A percentile compares a stretch with the other conserved stretches of the same genome.
phyloP scores from a whole-genome alignment of 2,113 vertebrate species.

The Dinomys branickii region DNA sequence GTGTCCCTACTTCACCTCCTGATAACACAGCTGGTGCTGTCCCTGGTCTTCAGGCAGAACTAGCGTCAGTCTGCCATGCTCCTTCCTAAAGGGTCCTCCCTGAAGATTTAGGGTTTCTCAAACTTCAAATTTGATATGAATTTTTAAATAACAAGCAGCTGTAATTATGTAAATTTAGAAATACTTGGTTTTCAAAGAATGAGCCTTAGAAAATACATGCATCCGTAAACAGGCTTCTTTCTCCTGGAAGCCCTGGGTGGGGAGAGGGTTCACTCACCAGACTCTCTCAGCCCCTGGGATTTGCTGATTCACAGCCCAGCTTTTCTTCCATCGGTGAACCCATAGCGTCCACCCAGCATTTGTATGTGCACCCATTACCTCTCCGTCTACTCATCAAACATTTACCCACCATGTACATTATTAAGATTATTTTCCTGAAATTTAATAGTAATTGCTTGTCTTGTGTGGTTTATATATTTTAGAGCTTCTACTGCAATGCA shows the following conservation, averaged over 20 bases:
- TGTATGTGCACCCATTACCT: background rate
- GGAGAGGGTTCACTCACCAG: background rate
- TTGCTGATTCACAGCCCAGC: background rate
- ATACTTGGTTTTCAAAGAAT: constrained; percentile 33
- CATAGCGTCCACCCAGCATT: background rate
- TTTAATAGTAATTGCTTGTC: background rate
- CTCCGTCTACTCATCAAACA: background rate
- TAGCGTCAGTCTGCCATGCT: background rate
- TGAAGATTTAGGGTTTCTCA: background rate
- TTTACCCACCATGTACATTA: background rate
- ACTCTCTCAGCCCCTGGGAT: background rate
- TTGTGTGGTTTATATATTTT: background rate
- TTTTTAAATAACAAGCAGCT: background rate
- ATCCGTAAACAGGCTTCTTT: background rate
- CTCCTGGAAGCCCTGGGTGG: background rate
- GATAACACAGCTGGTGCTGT: background rate
- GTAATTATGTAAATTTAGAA: background rate
- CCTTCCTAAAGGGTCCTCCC: background rate
- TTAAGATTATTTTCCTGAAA: background rate
- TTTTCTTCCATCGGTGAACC: background rate
- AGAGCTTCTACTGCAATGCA: background rate
- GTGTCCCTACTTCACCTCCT: background rate
- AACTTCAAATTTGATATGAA: constrained; percentile 10
- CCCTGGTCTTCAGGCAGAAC: background rate
- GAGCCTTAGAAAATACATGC: background rate